Base-by-base conservation (phyloP, 2,888 invertebrate genomes). In the Diogma glabrata region DNA sequence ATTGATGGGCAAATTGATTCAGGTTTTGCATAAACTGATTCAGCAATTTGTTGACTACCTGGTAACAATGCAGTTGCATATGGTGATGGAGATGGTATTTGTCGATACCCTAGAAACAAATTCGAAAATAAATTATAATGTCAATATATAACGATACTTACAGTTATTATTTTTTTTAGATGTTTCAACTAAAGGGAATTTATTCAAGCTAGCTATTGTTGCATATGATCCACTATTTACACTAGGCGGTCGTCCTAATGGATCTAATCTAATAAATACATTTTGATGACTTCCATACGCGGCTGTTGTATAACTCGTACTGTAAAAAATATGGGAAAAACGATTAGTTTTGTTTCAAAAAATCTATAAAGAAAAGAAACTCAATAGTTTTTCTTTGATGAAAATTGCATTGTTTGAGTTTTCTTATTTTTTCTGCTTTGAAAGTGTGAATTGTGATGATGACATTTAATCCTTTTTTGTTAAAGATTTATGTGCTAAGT, bases 141-240 rank as follows among this genome's bases (percentile, higher is more conserved):
- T 16, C 16, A 36, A 33, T 14, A 7, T 36, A 14, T 38, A 2
- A 33, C n/a, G 20, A 8, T 43, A 43, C 43, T 43, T 43, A 43
- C 43, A 43, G 5, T n/a, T 43, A 12, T 20, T 22, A n/a, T 12
- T 43, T 43, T 43, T 43, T 9, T 43, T 43, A 20, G 43, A 22
- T 43, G 46, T 59, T 51, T 68, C 68, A 49, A 60, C 73, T 56
- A 77, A 72, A 22, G 83, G 81, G 58, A 81, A 80, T 65, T 84
- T 84, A 64, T 87, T 86, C 60, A 87, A 75, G 66, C 87, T 87
- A 53, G 86, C 87, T 59, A 87, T 87, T 40, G 87, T 87, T 40
- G 87, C 87, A 62, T 87, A 87, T 59, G 86, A 87, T 55, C 85
- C 87, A 52, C 84, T 84, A 58, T 77, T 79, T 22, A 81, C 83